phyloP scores from a whole-genome alignment of 2,888 invertebrate species.

The Amorpha juglandis region DNA sequence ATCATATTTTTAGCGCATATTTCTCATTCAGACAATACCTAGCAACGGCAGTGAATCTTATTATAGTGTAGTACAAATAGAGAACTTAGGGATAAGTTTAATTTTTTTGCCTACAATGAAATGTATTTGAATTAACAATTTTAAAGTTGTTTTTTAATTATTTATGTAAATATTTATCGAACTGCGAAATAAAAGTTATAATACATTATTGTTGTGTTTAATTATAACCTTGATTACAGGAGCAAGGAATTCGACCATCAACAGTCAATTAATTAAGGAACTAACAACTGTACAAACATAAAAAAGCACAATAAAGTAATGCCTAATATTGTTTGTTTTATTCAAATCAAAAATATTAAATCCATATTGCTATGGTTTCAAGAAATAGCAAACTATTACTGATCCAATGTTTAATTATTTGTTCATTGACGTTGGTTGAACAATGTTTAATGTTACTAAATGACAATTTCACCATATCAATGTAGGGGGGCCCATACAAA shows the following conservation, averaged over 20 bases:
- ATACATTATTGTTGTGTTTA: slow-evolving; percentile 43
- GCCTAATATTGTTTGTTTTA: not conserved
- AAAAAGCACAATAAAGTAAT: slow-evolving; percentile 17
- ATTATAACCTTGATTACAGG: slow-evolving; percentile 26
- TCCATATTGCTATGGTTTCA: not conserved
- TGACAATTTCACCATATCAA: too few relatives aligned
- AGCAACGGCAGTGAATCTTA: slow-evolving; percentile 65
- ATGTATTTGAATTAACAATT: slow-evolving; percentile 51
- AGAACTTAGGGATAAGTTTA: slow-evolving; percentile 62
- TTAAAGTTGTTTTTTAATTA: slow-evolving; percentile 60
- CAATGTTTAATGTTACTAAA: too few relatives aligned
- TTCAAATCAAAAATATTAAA: not conserved
- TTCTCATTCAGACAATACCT: slow-evolving; percentile 63
- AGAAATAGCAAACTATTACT: too few relatives aligned
- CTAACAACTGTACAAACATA: slow-evolving; percentile 2
- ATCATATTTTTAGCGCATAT: slow-evolving; percentile 50
- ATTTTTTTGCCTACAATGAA: slow-evolving; percentile 46
- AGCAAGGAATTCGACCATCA: not conserved
- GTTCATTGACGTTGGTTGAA: too few relatives aligned
- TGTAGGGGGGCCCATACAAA: too few relatives aligned
- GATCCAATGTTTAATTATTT: too few relatives aligned
- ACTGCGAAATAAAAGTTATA: slow-evolving; percentile 61
- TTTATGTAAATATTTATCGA: slow-evolving; percentile 74
- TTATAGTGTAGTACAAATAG: slow-evolving; percentile 67
- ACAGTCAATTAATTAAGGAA: slow-evolving; percentile 5